These are phyloP conservation scores for Brachionus plicatilis DNA, from an alignment of 1,140 invertebrate species.

Conservation along the genomic window DNA sequence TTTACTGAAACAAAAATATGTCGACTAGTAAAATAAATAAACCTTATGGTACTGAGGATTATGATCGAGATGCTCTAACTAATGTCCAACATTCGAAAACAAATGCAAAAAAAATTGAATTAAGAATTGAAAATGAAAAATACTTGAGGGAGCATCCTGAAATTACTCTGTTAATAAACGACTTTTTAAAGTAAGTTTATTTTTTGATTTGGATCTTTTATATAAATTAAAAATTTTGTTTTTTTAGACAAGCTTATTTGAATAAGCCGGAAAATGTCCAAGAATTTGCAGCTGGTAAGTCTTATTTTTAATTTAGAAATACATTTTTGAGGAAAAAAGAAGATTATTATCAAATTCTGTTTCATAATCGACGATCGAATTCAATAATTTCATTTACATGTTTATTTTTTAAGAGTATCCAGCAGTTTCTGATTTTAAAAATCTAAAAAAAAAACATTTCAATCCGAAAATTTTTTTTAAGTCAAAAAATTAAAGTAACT, in stretches of 20 bases:
- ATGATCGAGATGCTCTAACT: slow-evolving; percentile 20
- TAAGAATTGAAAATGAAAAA: slow-evolving; percentile 36
- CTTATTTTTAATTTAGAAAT: neutral
- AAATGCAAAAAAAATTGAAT: slow-evolving; percentile 31
- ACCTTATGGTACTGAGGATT: slow-evolving; percentile 22
- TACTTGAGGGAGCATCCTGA: slow-evolving; percentile 29
- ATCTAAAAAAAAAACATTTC: too few relatives aligned
- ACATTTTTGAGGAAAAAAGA: too few relatives aligned
- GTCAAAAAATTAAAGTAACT: too few relatives aligned
- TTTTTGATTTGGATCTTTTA: neutral
- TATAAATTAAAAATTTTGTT: neutral
- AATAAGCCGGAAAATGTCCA: slow-evolving; percentile 1
- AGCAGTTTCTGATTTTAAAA: too few relatives aligned
- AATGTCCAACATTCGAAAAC: slow-evolving; percentile 6
- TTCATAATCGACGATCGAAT: too few relatives aligned
- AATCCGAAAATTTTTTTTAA: too few relatives aligned
- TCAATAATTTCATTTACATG: too few relatives aligned
- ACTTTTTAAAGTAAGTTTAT: slow-evolving; percentile 32
- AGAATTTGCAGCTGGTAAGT: slow-evolving; percentile 31
- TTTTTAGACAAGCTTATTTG: slow-evolving; percentile 12
- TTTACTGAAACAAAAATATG: neutral
- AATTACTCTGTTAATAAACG: slow-evolving; percentile 14
- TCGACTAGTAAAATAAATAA: neutral
- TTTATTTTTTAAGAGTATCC: too few relatives aligned
- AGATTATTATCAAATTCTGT: too few relatives aligned